phyloP scores from a whole-genome alignment of 2,797 vertebrate genomes.

The Molothrus ater region DNA sequence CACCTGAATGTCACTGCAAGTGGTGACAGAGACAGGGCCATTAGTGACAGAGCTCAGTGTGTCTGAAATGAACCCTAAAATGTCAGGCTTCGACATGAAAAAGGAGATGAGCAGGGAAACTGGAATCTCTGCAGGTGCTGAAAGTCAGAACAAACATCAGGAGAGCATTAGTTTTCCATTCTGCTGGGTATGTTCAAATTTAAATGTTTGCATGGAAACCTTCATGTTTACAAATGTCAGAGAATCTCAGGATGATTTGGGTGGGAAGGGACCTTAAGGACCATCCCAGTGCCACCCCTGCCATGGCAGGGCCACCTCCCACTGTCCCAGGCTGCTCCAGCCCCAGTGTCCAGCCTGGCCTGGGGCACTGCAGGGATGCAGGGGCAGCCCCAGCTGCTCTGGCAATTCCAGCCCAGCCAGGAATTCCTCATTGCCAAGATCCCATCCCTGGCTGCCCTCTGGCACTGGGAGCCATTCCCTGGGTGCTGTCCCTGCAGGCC shows the following conservation, averaged over 20 bases:
- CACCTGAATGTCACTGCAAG: slow-evolving; percentile 1
- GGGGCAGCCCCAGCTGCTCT: not conserved
- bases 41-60: not conserved
- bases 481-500: no score
- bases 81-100: not conserved
- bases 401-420: no score
- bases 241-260: not conserved
- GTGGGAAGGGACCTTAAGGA: not conserved
- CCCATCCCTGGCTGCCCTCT: no score
- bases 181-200: accelerated
- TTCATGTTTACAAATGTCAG: not conserved
- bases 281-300: no score
- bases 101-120: not conserved
- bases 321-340: not conserved
- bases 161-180: not conserved
- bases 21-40: not conserved
- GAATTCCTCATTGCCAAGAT: no score
- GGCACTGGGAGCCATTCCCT: no score
- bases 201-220: not conserved
- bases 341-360: not conserved
- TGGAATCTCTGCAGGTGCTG: not conserved
- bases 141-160: not conserved
- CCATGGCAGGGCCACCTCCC: no score
- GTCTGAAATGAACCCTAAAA: slow-evolving; percentile 48
- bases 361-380: not conserved